Evolutionary conservation across 2,888 invertebrate genomes (phyloP), one percentile per base, ranked within the genome.

Genomic region (Dascillus cervinus): DNA sequence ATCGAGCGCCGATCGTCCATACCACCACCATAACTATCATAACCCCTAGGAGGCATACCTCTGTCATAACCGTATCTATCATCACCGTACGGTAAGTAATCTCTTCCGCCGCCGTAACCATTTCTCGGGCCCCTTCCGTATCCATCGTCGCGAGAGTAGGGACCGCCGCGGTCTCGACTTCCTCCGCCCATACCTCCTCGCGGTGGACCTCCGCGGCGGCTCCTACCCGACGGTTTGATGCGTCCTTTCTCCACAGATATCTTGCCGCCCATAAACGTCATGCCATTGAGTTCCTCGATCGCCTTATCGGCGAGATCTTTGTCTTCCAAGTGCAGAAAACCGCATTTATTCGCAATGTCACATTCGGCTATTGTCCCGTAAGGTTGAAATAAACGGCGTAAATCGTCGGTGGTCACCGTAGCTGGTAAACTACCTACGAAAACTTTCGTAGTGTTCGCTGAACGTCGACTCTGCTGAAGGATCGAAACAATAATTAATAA

Each of bases 281-380:
- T 72, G 50, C 86, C 86, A 62, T 91, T 82, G 14, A 91, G 66
- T 14, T 79, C 83, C 41, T 79, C 74, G 47, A 89, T 87, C 1
- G 91, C 90, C 32, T 78, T 77, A 24, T 78, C 72, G 2, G 91
- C 91, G 63, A 89, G 80, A 29, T 86, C 82, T 52, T 79, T 77
- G 11, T 82, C 79, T 56, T 85, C 82, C 80, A 89, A 81, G 65
- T 92, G 91, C 27, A 95, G 86, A 67, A 95, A 95, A 5, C 91
- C 94, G 64, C 90, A 95, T 39, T 90, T 79, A 62, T 91, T 91
- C 70, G 94, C 84, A 35, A 95, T 87, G 60, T 94, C 94, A 64
- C 92, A 92, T 65, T 95, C 94, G 10, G 85, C 85, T 3, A 95
- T 92, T 32, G 75, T 75, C 24, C 92, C 92, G 64, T 82, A 90